These are phyloP conservation scores for Orchestia grillus DNA, from an alignment of 1,140 invertebrate genomes.

Conservation along the genomic window DNA sequence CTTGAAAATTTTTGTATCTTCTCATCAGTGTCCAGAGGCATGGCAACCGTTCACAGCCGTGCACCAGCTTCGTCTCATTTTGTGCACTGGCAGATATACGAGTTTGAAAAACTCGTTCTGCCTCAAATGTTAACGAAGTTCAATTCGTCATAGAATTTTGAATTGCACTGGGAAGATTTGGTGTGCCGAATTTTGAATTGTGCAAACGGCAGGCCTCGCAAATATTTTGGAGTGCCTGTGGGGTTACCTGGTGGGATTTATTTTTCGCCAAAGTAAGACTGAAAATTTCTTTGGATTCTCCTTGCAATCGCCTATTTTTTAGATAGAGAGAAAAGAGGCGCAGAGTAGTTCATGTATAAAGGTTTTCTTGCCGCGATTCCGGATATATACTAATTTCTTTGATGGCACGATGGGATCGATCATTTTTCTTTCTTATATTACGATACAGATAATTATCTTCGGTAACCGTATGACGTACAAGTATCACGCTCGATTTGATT, in stretches of 20 bases:
- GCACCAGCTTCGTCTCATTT: too few relatives aligned
- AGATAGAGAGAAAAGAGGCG: neutral
- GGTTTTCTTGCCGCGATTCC: neutral
- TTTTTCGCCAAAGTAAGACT: neutral
- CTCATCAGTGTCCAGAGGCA: too few relatives aligned
- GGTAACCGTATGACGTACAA: neutral
- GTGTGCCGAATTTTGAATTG: neutral
- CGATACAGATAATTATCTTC: neutral
- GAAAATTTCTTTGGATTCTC: neutral
- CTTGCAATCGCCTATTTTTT: neutral
- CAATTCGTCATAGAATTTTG: too few relatives aligned
- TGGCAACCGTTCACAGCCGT: too few relatives aligned
- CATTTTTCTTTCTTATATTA: neutral
- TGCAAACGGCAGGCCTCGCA: too few relatives aligned
- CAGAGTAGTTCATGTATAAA: neutral
- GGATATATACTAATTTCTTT: neutral
- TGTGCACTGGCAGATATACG: too few relatives aligned
- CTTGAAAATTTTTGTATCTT: too few relatives aligned
- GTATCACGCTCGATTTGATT: too few relatives aligned
- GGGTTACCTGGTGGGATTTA: neutral
- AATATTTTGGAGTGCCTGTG: neutral
- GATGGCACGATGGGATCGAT: neutral
- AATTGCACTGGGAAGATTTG: neutral
- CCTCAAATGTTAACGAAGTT: too few relatives aligned
- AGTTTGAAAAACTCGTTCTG: too few relatives aligned